Percentiles rank a stretch among this genome's conserved stretches.
Evolutionary conservation across 2,113 vertebrate species (phyloP).

Genomic region (Nothobranchius furzeri): DNA sequence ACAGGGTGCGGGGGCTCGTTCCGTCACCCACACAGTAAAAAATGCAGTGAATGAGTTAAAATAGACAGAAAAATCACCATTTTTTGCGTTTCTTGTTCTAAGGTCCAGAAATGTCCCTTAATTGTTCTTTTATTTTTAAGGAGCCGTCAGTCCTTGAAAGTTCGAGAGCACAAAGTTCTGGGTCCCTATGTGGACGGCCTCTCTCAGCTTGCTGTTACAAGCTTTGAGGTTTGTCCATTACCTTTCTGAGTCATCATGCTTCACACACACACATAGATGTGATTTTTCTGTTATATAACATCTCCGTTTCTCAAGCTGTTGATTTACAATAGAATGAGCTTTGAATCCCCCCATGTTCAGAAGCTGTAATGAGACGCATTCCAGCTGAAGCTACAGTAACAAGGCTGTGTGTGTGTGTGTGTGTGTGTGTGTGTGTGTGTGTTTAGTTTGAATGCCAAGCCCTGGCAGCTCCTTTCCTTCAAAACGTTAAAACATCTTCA

Average conservation of each 20-base stretch:
- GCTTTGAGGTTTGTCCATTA: slow-evolving; percentile 86
- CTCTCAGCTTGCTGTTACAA: slow-evolving; percentile 95
- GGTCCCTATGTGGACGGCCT: slow-evolving; percentile 96
- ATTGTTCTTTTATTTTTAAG: slow-evolving; percentile 61
- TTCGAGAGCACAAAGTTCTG: slow-evolving; percentile 96
- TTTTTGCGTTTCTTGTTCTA: neutral
- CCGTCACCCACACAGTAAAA: too few relatives aligned
- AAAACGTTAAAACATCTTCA: slow-evolving; percentile 65
- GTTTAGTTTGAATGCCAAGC: slow-evolving; percentile 41
- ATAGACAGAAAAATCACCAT: too few relatives aligned
- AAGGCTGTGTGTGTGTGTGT: slow-evolving; percentile 18
- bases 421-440: too few relatives aligned
- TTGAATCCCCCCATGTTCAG: slow-evolving; percentile 20
- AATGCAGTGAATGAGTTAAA: too few relatives aligned
- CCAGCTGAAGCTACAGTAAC: slow-evolving; percentile 43
- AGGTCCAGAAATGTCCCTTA: neutral
- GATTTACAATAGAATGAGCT: slow-evolving; percentile 19
- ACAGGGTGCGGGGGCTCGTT: too few relatives aligned
- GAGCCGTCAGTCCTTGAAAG: slow-evolving; percentile 93
- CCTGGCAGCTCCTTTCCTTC: slow-evolving; percentile 60
- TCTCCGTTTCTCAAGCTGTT: neutral
- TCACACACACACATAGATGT: slow-evolving; percentile 5
- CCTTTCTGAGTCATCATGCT: slow-evolving; percentile 9
- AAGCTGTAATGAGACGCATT: slow-evolving; percentile 42
- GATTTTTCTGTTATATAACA: neutral